Base-by-base conservation (phyloP, 2,797 vertebrate species). In the Sitta carolinensis region DNA sequence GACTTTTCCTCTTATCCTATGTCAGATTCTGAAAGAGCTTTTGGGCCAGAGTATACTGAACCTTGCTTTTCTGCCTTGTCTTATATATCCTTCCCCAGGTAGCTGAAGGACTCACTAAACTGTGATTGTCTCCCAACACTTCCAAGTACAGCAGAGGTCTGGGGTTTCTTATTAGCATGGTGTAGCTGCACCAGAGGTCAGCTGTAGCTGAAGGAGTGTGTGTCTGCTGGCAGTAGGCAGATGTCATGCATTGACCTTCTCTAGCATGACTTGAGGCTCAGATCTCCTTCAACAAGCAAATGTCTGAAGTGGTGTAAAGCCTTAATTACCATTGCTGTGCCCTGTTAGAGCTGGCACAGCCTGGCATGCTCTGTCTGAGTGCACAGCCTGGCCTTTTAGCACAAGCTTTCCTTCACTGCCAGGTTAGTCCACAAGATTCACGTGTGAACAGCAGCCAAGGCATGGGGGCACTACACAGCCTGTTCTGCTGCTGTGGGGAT, bases 281-380 rank as follows among this genome's bases (percentile, higher is more conserved):
- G 45, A 36, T 95, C 2, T 2, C 73, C 42, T 78, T 70, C 4
- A 2, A 32, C 58, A 62, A 58, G 58, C 4, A 9, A 89, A 27
- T 0, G 0, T 57, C 57, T 74, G 40, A 55, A 77, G 68, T 8
- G 40, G 43, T 30, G 17, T 59, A 61, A 91, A 45, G 61, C 48
- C 52, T 54, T 67, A 55, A 50, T 61, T 55, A 21, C 30, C 61
- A 27, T 29, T 2, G 7, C 67, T 61, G 45, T 54, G 57, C 22
- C 72, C n/a, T 0, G 0, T n/a, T 15, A 51, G 70, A 50, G 26
- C 32, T 32, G 16, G 72, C 10, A 6, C 3, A 22, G n/a, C 67
- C 40, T 45, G 74, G 45, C 62, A 67, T 0, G 0, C 64, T 69
- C 40, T 25, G 50, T 25, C 2, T 47, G 57, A 36, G 22, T 40